Conservation (phyloP, 2,888 invertebrate genomes). For the Marronus borbonicus region DNA sequence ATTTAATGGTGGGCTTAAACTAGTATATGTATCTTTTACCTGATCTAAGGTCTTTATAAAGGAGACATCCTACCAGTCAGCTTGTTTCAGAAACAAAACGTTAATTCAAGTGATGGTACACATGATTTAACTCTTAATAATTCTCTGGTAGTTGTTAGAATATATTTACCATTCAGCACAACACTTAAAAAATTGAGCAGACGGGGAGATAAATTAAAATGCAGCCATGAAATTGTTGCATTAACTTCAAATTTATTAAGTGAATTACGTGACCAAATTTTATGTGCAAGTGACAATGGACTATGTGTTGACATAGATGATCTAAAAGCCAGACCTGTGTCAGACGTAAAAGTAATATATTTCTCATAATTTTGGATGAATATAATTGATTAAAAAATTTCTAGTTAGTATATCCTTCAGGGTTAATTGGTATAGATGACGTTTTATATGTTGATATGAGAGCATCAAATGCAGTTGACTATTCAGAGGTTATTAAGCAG, state of each 20-base stretch:
- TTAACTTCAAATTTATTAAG: constrained; percentile 80
- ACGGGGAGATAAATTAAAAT: constrained; percentile 65
- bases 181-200: constrained; percentile 46
- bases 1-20: no score
- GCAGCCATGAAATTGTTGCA: constrained; percentile 75
- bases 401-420: constrained; percentile 79
- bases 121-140: constrained; percentile 73
- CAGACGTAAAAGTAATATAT: constrained; percentile 67
- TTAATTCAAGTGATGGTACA: constrained; percentile 79
- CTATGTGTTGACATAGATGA: constrained; percentile 76
- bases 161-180: constrained; percentile 71
- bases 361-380: background rate
- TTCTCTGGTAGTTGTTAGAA: constrained; percentile 69
- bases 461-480: constrained; percentile 75
- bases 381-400: constrained; percentile 50
- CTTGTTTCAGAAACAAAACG: constrained; percentile 33
- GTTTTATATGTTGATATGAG: constrained; percentile 86
- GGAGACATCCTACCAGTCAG: background rate
- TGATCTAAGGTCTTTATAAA: no score
- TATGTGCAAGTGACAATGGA: constrained; percentile 81
- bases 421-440: constrained; percentile 84
- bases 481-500: constrained; percentile 76
- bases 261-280: constrained; percentile 82
- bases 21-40: no score
- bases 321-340: constrained; percentile 40